These are phyloP conservation scores for Elgaria multicarinata DNA, from an alignment of 2,113 vertebrate species.

Conservation along the genomic window DNA sequence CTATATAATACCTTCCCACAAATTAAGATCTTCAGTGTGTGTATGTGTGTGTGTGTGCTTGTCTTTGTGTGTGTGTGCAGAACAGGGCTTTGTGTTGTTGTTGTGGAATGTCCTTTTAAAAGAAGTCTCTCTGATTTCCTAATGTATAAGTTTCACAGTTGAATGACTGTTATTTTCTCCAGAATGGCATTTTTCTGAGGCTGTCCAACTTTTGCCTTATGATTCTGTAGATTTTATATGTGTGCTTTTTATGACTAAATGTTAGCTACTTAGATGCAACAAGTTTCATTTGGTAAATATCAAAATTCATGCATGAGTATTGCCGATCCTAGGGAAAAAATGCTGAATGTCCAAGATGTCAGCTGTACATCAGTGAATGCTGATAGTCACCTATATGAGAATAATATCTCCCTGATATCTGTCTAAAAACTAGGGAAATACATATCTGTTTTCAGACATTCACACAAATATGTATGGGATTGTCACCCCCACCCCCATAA, in stretches of 20 bases:
- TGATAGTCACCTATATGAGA: background rate
- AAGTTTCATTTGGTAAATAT: background rate
- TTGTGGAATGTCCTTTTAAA: background rate
- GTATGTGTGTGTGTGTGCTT: too few relatives aligned
- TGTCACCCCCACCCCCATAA: background rate
- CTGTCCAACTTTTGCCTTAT: background rate
- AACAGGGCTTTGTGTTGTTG: background rate
- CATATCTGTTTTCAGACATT: background rate
- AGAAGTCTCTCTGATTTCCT: background rate
- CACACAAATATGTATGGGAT: background rate
- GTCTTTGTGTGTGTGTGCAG: too few relatives aligned
- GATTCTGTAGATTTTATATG: background rate
- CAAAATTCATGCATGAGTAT: background rate
- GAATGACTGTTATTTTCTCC: background rate
- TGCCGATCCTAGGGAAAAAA: background rate
- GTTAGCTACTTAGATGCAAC: background rate
- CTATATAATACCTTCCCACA: background rate
- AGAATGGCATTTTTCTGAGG: background rate
- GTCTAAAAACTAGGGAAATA: background rate
- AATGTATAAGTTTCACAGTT: background rate
- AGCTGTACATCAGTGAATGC: background rate
- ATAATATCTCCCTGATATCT: background rate
- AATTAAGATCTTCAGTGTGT: background rate
- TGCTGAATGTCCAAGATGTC: background rate
- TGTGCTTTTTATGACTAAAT: background rate